These are phyloP conservation scores for Hormiphora californensis DNA, from an alignment of 37 sponge, comb jelly and placozoan genomes.

Conservation along the genomic window DNA sequence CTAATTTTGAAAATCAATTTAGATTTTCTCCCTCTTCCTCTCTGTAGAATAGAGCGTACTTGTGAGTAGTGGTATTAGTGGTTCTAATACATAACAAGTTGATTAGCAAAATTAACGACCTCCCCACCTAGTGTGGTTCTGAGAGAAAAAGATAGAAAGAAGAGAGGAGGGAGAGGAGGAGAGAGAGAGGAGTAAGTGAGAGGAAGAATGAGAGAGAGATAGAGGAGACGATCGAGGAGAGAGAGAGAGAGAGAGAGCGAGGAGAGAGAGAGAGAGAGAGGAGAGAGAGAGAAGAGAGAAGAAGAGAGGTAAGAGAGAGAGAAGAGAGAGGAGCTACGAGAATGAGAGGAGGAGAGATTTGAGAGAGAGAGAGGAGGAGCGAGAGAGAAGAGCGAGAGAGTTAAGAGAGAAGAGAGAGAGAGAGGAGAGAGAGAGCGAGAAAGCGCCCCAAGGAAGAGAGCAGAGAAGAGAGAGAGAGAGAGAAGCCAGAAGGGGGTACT, in stretches of 20 bases:
- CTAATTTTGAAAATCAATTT: no score
- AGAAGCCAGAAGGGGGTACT: not conserved
- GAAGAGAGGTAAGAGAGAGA: not conserved
- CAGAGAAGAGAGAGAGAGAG: not conserved
- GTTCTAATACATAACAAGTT: no score
- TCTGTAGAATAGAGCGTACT: no score
- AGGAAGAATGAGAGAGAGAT: not conserved
- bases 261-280: not conserved
- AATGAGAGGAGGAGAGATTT: not conserved
- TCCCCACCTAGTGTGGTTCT: not conserved
- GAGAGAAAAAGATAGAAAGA: not conserved
- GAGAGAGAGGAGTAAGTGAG: not conserved
- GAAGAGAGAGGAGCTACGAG: not conserved
- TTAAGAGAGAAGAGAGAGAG: not conserved
- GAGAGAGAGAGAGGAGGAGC: not conserved
- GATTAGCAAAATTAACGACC: no score
- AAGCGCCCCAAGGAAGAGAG: not conserved
- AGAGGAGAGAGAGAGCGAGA: not conserved
- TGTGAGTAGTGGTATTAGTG: no score
- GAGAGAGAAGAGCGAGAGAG: not conserved
- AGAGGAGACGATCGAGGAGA: not conserved
- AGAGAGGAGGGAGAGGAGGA: not conserved
- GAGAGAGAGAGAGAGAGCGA: not conserved
- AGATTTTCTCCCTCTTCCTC: no score
- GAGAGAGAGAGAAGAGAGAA: not conserved